Conservation (phyloP, 2,797 vertebrate species). For the Vipera ursinii region DNA sequence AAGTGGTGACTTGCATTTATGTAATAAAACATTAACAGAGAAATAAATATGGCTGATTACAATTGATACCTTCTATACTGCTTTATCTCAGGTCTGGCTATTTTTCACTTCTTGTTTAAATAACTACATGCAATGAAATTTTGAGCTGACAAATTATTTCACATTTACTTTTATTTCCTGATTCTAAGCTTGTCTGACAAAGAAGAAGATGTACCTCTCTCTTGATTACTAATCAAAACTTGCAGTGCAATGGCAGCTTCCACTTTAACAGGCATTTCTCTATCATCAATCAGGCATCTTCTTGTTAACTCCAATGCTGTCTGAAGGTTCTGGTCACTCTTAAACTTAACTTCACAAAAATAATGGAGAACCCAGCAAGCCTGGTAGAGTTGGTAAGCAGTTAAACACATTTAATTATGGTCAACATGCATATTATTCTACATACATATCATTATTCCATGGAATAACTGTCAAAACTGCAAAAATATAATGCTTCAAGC, state of each 20-base stretch:
- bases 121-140: background rate
- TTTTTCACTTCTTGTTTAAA: background rate
- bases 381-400: slow-evolving; percentile 62
- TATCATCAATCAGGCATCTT: slow-evolving; percentile 94
- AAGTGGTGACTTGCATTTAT: background rate
- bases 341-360: slow-evolving; percentile 99
- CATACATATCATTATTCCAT: background rate
- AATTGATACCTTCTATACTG: background rate
- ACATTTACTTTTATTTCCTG: background rate
- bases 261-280: slow-evolving; percentile 98
- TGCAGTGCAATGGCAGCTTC: slow-evolving; percentile 98
- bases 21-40: background rate
- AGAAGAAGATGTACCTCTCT: slow-evolving; percentile 83
- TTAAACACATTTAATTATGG: background rate
- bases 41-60: background rate
- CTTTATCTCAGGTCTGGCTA: background rate
- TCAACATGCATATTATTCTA: background rate
- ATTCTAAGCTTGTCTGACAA: background rate
- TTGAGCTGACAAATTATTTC: background rate
- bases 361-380: slow-evolving; percentile 99
- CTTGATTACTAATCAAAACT: slow-evolving; percentile 98
- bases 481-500: background rate
- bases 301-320: slow-evolving; percentile 92
- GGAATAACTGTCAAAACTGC: background rate
- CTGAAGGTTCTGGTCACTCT: slow-evolving; percentile 97